Conservation (phyloP, 2,888 invertebrate species). For the Drosophila fungiperda region DNA sequence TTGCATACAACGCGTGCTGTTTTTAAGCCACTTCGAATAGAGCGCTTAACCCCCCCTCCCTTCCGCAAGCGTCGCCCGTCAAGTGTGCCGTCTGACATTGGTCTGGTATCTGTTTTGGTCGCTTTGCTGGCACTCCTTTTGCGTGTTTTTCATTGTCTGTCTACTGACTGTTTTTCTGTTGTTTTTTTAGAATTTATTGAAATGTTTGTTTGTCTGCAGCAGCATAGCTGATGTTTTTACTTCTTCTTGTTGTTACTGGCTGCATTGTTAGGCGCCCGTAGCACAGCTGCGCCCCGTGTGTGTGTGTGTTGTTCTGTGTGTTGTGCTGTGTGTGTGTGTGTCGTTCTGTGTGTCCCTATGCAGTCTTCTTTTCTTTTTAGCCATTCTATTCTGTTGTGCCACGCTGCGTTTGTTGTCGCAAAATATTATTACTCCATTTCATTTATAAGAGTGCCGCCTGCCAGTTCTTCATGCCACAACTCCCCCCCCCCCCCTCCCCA, state of each 20-base stretch:
- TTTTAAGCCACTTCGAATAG: slow-evolving; percentile 74
- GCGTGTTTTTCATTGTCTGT: slow-evolving; percentile 77
- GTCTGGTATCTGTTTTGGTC: slow-evolving; percentile 59
- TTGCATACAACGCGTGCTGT: slow-evolving; percentile 48
- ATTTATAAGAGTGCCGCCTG: slow-evolving; percentile 77
- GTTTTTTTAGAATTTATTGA: slow-evolving; percentile 74
- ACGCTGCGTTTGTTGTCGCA: slow-evolving; percentile 71
- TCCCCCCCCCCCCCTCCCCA: not conserved
- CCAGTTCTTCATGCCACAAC: slow-evolving; percentile 14
- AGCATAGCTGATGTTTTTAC: slow-evolving; percentile 34
- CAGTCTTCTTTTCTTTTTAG: slow-evolving; percentile 39
- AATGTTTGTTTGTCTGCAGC: slow-evolving; percentile 79
- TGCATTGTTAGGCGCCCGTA: slow-evolving; percentile 58
- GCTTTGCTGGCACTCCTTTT: slow-evolving; percentile 76
- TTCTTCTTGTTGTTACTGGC: slow-evolving; percentile 20
- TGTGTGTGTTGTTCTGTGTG: not conserved
- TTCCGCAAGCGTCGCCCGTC: not conserved
- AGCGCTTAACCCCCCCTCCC: slow-evolving; percentile 35
- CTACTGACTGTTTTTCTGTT: slow-evolving; percentile 43
- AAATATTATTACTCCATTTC: slow-evolving; percentile 83
- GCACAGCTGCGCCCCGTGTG: slow-evolving; percentile 51
- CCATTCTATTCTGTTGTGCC: slow-evolving; percentile 39
- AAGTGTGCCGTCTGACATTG: slow-evolving; percentile 48
- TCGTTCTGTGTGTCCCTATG: slow-evolving; percentile 35
- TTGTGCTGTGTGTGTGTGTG: not conserved